Evolutionary conservation across 2,888 invertebrate genomes (phyloP).

Genomic region (Trachelus tabidus): DNA sequence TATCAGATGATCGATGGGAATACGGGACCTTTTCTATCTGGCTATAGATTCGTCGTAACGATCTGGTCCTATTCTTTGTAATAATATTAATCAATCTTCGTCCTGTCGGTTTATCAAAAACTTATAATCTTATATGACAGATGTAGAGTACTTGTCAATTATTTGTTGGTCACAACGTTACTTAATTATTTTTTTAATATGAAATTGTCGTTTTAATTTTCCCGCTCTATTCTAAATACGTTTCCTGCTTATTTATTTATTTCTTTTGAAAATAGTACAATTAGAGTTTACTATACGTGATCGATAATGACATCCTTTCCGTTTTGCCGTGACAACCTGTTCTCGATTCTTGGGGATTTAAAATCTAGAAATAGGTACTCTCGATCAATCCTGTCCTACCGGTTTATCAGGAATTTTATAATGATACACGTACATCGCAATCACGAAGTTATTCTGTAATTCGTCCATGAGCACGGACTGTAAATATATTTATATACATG

Average conservation of each 20-base stretch:
- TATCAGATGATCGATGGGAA: not conserved
- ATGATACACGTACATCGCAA: not conserved
- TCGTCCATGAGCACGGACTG: not conserved
- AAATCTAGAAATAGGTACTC: not conserved
- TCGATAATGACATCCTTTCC: not conserved
- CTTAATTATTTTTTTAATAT: too few species aligned
- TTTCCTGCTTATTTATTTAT: not conserved
- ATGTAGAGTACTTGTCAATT: not conserved
- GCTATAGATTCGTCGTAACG: not conserved
- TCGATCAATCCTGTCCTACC: not conserved
- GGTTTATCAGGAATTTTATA: not conserved
- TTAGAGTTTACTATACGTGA: not conserved
- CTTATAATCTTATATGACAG: not conserved
- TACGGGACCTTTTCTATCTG: not conserved
- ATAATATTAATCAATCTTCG: not conserved
- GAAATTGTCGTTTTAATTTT: not conserved
- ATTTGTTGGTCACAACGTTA: not conserved
- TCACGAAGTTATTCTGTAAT: not conserved
- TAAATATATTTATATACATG: not conserved
- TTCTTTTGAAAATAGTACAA: not conserved
- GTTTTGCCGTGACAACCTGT: not conserved
- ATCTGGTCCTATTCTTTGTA: not conserved
- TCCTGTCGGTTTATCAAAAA: not conserved
- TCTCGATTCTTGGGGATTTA: not conserved
- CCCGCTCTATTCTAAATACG: not conserved